Evolutionary conservation across 2,113 vertebrate genomes (phyloP).

Genomic region (Callionymus lyra): DNA sequence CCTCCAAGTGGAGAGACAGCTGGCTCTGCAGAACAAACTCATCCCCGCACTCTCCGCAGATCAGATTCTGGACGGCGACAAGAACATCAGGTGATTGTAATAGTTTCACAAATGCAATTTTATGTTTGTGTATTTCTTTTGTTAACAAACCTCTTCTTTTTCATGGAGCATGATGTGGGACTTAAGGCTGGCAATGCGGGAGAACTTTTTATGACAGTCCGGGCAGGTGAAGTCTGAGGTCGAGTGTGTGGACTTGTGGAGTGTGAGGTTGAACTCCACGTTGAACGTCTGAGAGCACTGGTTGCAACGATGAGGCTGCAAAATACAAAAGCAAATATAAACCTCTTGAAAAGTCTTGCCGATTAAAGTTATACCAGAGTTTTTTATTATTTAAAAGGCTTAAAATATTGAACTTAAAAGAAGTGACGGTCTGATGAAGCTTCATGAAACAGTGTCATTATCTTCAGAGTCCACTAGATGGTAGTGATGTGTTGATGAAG

Average conservation of each 20-base stretch:
- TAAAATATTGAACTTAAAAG: no score
- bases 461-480: no score
- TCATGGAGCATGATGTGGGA: slow-evolving; percentile 96
- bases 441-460: no score
- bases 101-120: not conserved
- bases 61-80: slow-evolving; percentile 74
- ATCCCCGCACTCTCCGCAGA: slow-evolving; percentile 93
- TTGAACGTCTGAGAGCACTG: slow-evolving; percentile 92
- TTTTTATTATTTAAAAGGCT: no score
- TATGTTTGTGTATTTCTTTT: no score
- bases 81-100: not conserved
- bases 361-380: no score
- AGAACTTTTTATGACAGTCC: slow-evolving; percentile 90
- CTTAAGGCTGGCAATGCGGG: slow-evolving; percentile 93
- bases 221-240: slow-evolving; percentile 83
- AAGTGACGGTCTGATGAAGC: no score
- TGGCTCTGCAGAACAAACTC: slow-evolving; percentile 96
- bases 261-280: slow-evolving; percentile 91
- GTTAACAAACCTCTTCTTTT: slow-evolving; percentile 84
- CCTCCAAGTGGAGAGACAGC: slow-evolving; percentile 85
- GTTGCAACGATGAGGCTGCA: slow-evolving; percentile 91
- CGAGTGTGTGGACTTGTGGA: slow-evolving; percentile 91
- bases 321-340: slow-evolving; percentile 3
- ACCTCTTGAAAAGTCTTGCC: no score
- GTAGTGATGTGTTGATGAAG: no score